phyloP scores from a whole-genome alignment of 1,140 invertebrate species.

The Orius laevigatus region DNA sequence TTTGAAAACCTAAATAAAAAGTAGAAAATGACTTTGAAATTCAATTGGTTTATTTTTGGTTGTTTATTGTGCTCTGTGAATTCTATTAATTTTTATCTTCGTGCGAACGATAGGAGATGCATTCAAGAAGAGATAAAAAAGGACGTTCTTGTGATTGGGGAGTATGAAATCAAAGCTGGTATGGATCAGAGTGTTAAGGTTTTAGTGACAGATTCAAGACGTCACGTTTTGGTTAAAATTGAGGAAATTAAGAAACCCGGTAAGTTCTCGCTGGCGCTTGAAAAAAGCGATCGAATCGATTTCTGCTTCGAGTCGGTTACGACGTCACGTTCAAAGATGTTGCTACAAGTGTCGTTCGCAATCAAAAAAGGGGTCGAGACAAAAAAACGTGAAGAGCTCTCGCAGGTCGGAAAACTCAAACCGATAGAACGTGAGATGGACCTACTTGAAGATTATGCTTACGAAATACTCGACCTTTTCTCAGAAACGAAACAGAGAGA shows the following conservation, averaged over 20 bases:
- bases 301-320: too few relatives aligned
- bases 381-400: not conserved
- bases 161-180: not conserved
- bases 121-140: not conserved
- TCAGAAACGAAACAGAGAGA: not conserved
- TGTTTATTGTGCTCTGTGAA: too few relatives aligned
- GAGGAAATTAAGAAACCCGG: not conserved
- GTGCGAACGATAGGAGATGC: not conserved
- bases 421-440: slow-evolving; percentile 2
- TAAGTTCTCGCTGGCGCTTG: too few relatives aligned
- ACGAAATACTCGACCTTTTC: slow-evolving; percentile 2
- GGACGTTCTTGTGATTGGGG: slow-evolving; percentile 2
- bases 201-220: not conserved
- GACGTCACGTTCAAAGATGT: too few relatives aligned
- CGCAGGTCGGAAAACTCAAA: slow-evolving; percentile 1
- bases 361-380: slow-evolving; percentile 6
- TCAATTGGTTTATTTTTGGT: too few relatives aligned
- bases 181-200: not conserved
- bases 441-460: not conserved
- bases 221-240: not conserved
- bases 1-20: too few relatives aligned
- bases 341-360: too few relatives aligned
- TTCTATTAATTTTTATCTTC: not conserved
- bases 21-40: too few relatives aligned
- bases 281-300: too few relatives aligned